Conservation (phyloP, 2,888 invertebrate genomes). For the Bimastos eiseni region DNA sequence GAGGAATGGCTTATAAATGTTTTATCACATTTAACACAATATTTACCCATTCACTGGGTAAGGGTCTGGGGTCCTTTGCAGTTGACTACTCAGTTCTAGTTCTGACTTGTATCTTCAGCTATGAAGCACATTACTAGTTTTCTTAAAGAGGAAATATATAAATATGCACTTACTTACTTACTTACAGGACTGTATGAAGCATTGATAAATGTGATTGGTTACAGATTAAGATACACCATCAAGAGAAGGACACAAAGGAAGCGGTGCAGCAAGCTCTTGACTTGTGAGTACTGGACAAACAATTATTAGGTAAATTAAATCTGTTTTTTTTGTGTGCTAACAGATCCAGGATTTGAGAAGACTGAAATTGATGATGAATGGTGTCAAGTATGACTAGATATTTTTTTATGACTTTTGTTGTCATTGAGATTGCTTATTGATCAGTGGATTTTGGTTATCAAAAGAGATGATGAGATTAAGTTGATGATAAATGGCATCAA, state of each 20-base stretch:
- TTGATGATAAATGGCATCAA: too few species aligned
- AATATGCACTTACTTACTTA: neutral
- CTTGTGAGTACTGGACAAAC: constrained; percentile 15
- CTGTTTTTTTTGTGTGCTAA: neutral
- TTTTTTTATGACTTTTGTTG: neutral
- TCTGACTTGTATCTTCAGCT: too few species aligned
- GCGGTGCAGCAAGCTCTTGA: neutral
- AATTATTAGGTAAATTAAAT: neutral
- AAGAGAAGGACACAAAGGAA: constrained; percentile 26
- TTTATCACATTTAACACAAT: too few species aligned
- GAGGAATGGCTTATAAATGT: too few species aligned
- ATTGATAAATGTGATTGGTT: neutral
- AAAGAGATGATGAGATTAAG: too few species aligned
- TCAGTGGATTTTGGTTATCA: too few species aligned
- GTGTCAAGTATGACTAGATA: too few species aligned
- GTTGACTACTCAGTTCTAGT: neutral
- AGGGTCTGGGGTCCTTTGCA: neutral
- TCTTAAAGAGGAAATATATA: neutral
- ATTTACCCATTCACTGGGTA: too few species aligned
- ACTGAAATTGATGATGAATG: neutral
- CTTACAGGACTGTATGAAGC: neutral
- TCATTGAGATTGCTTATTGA: neutral
- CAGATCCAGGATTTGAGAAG: neutral
- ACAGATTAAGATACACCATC: constrained; percentile 19
- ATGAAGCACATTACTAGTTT: neutral